Evolutionary conservation across 2,888 invertebrate genomes (phyloP).

Genomic region (Mechanitis mazaeus): DNA sequence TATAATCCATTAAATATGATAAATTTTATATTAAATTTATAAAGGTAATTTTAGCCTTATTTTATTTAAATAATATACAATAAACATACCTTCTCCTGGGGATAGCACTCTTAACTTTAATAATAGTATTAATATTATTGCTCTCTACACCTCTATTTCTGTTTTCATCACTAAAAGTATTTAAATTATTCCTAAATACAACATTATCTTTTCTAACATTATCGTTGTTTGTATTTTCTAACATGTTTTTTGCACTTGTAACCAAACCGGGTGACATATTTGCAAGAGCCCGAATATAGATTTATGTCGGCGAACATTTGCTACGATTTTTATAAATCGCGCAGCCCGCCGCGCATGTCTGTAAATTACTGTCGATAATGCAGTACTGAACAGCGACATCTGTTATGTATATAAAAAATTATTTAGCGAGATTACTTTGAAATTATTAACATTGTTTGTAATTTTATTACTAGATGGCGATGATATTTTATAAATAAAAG

Average conservation of each 20-base stretch:
- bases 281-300: constrained; percentile 56
- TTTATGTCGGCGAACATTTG: constrained; percentile 67
- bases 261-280: constrained; percentile 61
- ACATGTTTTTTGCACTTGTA: constrained; percentile 45
- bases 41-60: background rate
- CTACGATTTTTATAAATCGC: constrained; percentile 72
- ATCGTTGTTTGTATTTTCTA: constrained; percentile 36
- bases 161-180: constrained; percentile 52
- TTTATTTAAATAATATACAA: constrained; percentile 31
- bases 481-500: constrained; percentile 1
- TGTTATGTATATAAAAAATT: constrained; percentile 10
- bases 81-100: constrained; percentile 64
- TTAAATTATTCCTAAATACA: constrained; percentile 43
- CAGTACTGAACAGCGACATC: constrained; percentile 44
- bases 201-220: constrained; percentile 34
- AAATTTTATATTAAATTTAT: too few relatives aligned
- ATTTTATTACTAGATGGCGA: constrained; percentile 13
- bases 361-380: constrained; percentile 51
- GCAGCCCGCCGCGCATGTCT: constrained; percentile 70
- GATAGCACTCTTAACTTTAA: constrained; percentile 72
- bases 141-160: constrained; percentile 41
- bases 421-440: background rate
- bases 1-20: too few relatives aligned
- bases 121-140: constrained; percentile 45
- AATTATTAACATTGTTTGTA: background rate